A percentile compares a stretch with the other conserved stretches of the same genome.
These are phyloP conservation scores for Etheostoma cragini DNA, from an alignment of 2,113 vertebrate species.

Conservation along the genomic window DNA sequence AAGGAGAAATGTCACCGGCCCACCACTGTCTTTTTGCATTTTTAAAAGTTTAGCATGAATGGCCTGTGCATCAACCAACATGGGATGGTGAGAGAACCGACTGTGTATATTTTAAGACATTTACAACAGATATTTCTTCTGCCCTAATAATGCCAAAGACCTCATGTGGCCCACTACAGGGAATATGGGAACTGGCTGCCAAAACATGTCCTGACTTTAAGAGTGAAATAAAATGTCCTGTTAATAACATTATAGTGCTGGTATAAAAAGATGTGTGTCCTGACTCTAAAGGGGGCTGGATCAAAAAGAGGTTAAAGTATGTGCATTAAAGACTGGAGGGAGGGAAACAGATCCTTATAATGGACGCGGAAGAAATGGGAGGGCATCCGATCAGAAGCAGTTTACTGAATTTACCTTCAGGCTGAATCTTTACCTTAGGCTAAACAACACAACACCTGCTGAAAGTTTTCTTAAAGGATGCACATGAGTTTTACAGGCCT, in stretches of 20 bases:
- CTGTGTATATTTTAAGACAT: conserved; percentile 74
- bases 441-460: conserved; percentile 78
- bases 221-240: conserved; percentile 74
- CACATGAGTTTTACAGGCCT: conserved; percentile 67
- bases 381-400: conserved; percentile 61
- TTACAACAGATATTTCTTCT: conserved; percentile 75
- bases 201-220: conserved; percentile 75
- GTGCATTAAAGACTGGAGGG: conserved; percentile 53
- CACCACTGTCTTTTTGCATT: conserved; percentile 50
- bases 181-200: conserved; percentile 39
- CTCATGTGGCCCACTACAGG: conserved; percentile 50
- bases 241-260: conserved; percentile 73
- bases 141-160: conserved; percentile 71
- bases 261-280: conserved; percentile 58
- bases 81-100: conserved; percentile 53
- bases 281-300: conserved; percentile 37
- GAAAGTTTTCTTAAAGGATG: conserved; percentile 79
- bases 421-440: conserved; percentile 75
- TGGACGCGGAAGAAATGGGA: conserved; percentile 40
- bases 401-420: conserved; percentile 67
- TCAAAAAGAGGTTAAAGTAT: conserved; percentile 59
- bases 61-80: conserved; percentile 26
- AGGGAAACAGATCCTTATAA: conserved; percentile 37
- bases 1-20: conserved; percentile 57
- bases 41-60: conserved; percentile 55